Base-by-base conservation (phyloP, 2,888 invertebrate species). In the Galerucella pusilla region DNA sequence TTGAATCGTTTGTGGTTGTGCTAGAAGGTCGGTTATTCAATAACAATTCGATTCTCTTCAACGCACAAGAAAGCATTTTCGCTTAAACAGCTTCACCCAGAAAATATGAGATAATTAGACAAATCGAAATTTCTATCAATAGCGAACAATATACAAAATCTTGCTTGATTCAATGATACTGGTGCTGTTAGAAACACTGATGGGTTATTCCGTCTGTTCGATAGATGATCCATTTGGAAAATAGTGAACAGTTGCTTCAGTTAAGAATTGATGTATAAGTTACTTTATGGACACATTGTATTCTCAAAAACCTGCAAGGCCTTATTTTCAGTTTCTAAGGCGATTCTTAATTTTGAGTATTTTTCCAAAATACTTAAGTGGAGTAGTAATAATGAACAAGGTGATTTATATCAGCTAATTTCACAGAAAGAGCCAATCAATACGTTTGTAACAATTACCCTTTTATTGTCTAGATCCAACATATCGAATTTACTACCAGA, bases 391-490 rank as follows among this genome's bases (percentile, higher is more conserved):
- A 2, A 7, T 5, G 20, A 20, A 20, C 2, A 57, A 57, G 9
- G 11, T 57, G 16, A 10, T n/a, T 6, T 10, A 16, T 57, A 49
- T 57, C 57, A 57, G 10, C 2, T 16, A 57, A 57, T 10, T n/a
- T 6, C 14, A 42, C 7, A 42, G 35, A 42, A 42, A 60, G 20
- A 5, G 4, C 16, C 7, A 59, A n/a, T 20, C 3, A 20, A 59
- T 59, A 1, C 3, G 3, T 20, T 25, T 60, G n/a, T 28, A 2
- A n/a, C 6, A 61, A 14, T 75, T 86, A 90, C 90, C 87, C 88
- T 90, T 86, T 88, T 90, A 85, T 88, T 88, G 83, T 88, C 88
- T 63, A 89, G 87, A 79, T 89, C 89, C 74, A 86, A 81, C 77
- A 85, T 83, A 75, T 88, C 87, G 61, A 87, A 74, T 80, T 84